These are phyloP conservation scores for Auanema freiburgensis DNA, from an alignment of 2,888 invertebrate species.

Conservation along the genomic window DNA sequence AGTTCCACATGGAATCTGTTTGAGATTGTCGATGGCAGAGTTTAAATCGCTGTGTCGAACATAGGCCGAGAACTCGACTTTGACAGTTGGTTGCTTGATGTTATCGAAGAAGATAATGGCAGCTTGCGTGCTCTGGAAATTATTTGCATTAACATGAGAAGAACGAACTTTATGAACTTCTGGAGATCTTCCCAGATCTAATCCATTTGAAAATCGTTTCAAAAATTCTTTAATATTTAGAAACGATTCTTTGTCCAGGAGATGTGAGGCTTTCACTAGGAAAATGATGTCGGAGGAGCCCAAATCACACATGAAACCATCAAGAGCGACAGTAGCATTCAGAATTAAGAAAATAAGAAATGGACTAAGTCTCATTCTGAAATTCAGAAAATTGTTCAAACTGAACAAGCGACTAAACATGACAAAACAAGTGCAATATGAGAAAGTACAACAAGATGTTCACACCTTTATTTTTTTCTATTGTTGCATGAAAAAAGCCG, in stretches of 20 bases:
- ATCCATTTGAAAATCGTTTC: constrained; percentile 11
- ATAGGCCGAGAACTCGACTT: constrained; percentile 15
- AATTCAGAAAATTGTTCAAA: no score
- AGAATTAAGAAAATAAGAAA: no score
- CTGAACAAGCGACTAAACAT: no score
- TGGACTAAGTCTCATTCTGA: no score
- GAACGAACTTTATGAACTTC: constrained; percentile 7
- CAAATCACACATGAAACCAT: constrained; percentile 10
- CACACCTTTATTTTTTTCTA: no score
- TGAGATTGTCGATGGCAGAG: constrained; percentile 15
- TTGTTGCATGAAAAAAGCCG: no score
- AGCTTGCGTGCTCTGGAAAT: constrained; percentile 12
- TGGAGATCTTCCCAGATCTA: constrained; percentile 20
- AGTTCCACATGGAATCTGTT: constrained; percentile 16
- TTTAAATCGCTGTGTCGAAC: constrained; percentile 12
- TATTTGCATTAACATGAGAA: not conserved
- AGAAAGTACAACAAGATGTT: no score
- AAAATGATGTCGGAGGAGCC: constrained; percentile 19
- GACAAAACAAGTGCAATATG: no score
- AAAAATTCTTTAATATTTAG: constrained; percentile 15
- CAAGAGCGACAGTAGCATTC: no score
- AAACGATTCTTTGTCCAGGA: constrained; percentile 10
- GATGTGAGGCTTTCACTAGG: constrained; percentile 16
- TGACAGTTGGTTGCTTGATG: constrained; percentile 13
- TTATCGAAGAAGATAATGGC: constrained; percentile 21